Evolutionary conservation across 2,113 vertebrate genomes (phyloP), one percentile per base, ranked within the genome.

Genomic region (Lepisosteus osseus): DNA sequence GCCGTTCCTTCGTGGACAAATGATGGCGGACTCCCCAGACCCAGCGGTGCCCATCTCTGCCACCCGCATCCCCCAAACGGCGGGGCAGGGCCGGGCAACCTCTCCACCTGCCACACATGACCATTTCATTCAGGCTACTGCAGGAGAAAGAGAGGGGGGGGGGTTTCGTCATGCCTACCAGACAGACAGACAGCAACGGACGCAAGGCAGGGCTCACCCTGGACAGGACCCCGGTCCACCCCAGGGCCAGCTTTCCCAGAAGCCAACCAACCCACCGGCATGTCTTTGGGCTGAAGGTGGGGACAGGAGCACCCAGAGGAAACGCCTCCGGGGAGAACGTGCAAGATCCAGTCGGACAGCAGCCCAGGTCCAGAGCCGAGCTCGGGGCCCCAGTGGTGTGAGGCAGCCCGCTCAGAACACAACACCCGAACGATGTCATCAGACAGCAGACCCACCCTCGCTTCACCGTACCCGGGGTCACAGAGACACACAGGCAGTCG

Each of bases 21-120:
- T 29, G 29, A 29, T 29, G 29, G 29, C 9, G 62, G 65, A 41
- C 41, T 9, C 44, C 54, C 73, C 29, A n/a, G 9, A 59, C 55
- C 57, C 2, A 14, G 17, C 54, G 55, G 29, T 29, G 2, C 55
- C 15, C 44, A 7, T 17, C 63, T 61, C 5, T 8, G 43, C 17
- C 63, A 57, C 43, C 54, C 29, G 44, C 5, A 5, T 67, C 51
- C 69, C 69, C 13, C 17, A 55, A 43, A 47, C 44, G 54, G 72
- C 51, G 44, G 61, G 67, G 43, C 56, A 15, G 43, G 42, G 56
- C 14, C 45, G 13, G 15, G 61, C 42, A 7, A 51, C 15, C 15
- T 15, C 40, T 13, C 47, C 61, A 51, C 72, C 74, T 78, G 78
- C 77, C 81, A 74, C 61, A 76, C 72, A 73, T 77, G 79, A 71